These are phyloP conservation scores for Zonitis immaculata DNA, from an alignment of 2,888 invertebrate genomes.

Conservation along the genomic window DNA sequence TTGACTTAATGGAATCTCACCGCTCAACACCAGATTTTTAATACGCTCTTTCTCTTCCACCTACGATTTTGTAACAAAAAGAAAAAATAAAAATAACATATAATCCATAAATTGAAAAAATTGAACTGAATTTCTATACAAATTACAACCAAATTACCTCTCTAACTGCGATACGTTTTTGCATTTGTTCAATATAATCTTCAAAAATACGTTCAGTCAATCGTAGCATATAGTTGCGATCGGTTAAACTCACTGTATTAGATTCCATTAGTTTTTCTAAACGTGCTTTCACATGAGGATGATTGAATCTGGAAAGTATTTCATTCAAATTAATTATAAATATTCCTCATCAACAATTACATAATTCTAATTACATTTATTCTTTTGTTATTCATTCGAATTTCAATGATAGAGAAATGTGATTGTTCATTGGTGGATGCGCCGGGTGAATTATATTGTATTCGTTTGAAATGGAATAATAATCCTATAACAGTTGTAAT, in stretches of 20 bases:
- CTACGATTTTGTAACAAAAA: conserved; percentile 4
- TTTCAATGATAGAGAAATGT: too few species aligned
- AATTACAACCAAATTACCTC: too few species aligned
- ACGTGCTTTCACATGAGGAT: conserved; percentile 59
- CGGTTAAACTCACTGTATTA: conserved; percentile 62
- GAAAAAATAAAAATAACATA: not conserved
- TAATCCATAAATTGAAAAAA: too few species aligned
- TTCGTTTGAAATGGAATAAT: too few species aligned
- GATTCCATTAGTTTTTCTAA: conserved; percentile 68
- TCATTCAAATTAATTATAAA: too few species aligned
- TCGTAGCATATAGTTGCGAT: conserved; percentile 63
- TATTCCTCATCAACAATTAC: too few species aligned
- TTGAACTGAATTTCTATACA: too few species aligned
- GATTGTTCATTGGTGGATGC: too few species aligned
- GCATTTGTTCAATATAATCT: conserved; percentile 61
- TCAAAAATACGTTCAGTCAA: conserved; percentile 60
- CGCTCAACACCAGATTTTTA: conserved; percentile 63
- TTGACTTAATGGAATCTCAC: conserved; percentile 61
- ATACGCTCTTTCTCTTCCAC: conserved; percentile 59
- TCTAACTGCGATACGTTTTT: conserved; percentile 58
- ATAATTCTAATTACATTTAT: too few species aligned
- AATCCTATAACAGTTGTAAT: too few species aligned
- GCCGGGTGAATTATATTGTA: too few species aligned
- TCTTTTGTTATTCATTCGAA: too few species aligned
- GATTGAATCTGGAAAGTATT: conserved; percentile 59